Percentiles rank a stretch among this genome's conserved stretches.
phyloP scores from a whole-genome alignment of 2,113 vertebrate species.

The Neogale vison region DNA sequence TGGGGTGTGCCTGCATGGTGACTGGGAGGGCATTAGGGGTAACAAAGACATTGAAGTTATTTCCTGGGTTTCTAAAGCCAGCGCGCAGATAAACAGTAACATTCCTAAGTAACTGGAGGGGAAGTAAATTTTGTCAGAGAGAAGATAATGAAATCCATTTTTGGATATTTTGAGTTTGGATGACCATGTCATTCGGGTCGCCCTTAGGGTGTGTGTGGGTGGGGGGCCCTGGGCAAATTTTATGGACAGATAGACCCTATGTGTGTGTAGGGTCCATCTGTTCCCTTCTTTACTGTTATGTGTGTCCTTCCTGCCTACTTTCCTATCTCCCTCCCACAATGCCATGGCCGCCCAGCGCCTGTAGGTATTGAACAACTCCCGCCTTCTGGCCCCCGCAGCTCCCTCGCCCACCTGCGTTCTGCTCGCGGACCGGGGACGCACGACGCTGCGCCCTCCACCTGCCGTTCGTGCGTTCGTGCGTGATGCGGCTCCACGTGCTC shows the following conservation, averaged over 20 bases:
- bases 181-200: too few relatives aligned
- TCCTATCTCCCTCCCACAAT: background rate
- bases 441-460: rapidly evolving
- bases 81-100: background rate
- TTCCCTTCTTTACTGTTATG: background rate
- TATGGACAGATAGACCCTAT: too few relatives aligned
- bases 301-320: background rate
- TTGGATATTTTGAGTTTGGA: background rate
- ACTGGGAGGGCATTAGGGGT: background rate
- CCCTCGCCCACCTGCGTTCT: background rate
- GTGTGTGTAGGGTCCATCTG: background rate
- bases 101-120: background rate
- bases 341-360: too few relatives aligned
- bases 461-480: rapidly evolving
- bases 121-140: background rate
- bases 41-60: background rate
- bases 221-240: background rate
- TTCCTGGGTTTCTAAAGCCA: background rate
- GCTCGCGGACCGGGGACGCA: rapidly evolving
- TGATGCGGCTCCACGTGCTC: too few relatives aligned
- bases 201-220: background rate
- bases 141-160: background rate
- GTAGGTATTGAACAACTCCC: background rate
- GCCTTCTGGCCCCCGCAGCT: background rate
- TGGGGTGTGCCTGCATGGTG: rapidly evolving